Evolutionary conservation across 64 coral and sea anemone genomes (phyloP).

Genomic region (Pachyseris speciosa): DNA sequence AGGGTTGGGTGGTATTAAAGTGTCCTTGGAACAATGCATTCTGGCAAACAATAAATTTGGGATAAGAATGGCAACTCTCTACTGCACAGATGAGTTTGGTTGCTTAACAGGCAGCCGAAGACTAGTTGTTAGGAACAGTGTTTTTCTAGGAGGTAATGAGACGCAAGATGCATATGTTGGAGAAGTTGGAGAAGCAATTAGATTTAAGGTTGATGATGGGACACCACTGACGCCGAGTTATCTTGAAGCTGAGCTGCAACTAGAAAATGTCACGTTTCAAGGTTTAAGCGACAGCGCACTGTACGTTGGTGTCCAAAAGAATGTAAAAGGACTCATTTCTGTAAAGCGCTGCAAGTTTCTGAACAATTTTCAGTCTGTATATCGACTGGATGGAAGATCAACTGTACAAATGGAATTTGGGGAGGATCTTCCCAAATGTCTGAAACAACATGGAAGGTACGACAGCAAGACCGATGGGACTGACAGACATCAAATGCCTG

Average conservation of each 20-base stretch:
- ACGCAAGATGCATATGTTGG: too few relatives aligned
- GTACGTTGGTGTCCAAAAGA: not conserved
- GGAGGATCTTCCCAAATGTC: not conserved
- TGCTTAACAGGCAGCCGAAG: not conserved
- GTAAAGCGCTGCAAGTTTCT: constrained; percentile 1
- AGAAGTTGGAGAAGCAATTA: constrained; percentile 5
- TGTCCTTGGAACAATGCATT: not conserved
- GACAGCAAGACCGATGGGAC: not conserved
- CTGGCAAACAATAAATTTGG: not conserved
- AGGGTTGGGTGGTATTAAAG: not conserved
- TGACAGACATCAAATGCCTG: not conserved
- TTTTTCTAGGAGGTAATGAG: not conserved
- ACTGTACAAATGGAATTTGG: not conserved
- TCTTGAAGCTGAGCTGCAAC: not conserved
- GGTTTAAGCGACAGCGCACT: not conserved
- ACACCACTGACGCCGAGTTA: not conserved
- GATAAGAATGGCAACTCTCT: not conserved
- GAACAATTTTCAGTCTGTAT: not conserved
- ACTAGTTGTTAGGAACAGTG: not conserved
- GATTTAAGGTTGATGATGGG: not conserved
- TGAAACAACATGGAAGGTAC: not conserved
- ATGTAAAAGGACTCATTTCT: not conserved
- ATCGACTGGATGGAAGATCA: not conserved
- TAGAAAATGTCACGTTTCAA: constrained; percentile 29
- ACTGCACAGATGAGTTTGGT: not conserved